Evolutionary conservation across 2,113 vertebrate species (phyloP).

Genomic region (Cranoglanis bouderius): DNA sequence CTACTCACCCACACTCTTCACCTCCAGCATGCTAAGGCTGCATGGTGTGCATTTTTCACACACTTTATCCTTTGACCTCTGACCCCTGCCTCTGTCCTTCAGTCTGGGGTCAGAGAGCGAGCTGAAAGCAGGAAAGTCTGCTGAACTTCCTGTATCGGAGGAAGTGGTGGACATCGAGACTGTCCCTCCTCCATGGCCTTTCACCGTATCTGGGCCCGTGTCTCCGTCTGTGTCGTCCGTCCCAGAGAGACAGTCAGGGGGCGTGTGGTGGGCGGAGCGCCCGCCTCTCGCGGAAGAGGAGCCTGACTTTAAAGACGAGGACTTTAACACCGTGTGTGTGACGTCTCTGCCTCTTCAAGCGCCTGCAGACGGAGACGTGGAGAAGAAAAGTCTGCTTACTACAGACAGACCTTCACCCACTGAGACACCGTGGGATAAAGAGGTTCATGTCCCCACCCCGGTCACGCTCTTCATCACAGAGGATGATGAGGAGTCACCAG

Average conservation of each 20-base stretch:
- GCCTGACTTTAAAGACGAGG: constrained; percentile 32
- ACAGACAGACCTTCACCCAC: not conserved
- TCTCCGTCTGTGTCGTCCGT: not conserved
- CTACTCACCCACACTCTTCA: not conserved
- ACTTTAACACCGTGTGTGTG: constrained; percentile 25
- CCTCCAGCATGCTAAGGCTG: constrained; percentile 25
- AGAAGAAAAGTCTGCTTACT: constrained; percentile 2
- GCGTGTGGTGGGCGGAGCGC: not conserved
- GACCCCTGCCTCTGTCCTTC: constrained; percentile 67
- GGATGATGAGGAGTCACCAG: not conserved
- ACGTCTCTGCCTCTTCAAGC: not conserved
- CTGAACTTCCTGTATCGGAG: constrained; percentile 26
- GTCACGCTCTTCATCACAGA: constrained; percentile 24
- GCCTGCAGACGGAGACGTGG: not conserved
- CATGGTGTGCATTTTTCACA: not conserved
- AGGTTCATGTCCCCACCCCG: not conserved
- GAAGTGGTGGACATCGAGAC: constrained; percentile 14
- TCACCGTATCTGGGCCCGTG: not conserved
- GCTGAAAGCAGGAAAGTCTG: constrained; percentile 18
- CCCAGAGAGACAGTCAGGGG: not conserved
- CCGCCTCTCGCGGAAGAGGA: constrained; percentile 49
- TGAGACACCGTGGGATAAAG: not conserved
- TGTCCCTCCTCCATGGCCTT: constrained; percentile 49
- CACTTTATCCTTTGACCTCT: constrained; percentile 49
- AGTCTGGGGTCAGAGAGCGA: constrained; percentile 58